Base-by-base conservation (phyloP, 2,888 invertebrate genomes). In the Amphipoea oculea region DNA sequence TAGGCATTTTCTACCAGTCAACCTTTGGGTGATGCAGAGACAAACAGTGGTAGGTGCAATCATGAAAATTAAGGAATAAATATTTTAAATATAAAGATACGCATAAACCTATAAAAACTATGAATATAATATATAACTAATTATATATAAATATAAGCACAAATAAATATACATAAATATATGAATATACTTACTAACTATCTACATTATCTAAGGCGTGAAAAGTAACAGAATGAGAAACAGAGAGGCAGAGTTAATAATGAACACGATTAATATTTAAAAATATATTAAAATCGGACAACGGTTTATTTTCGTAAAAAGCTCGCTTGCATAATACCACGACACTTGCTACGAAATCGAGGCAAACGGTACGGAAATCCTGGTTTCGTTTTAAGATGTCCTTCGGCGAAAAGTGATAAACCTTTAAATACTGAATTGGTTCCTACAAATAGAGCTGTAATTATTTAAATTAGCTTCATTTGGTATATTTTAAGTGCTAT, bases 351-450 rank as follows among this genome's bases (percentile, higher is more conserved):
- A 65, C n/a, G 48, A 42, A 9, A 57, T 51, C 20, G 29, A 9
- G 9, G 17, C 9, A 54, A 54, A 66, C 54, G 17, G 29, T 45
- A 84, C 63, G 75, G 60, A 80, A 80, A 84, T 85, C 72, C 72
- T 74, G 65, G 51, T 80, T 68, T 51, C 17, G 23, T 57, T 63
- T 57, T 36, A 57, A 79, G 54, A 84, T 70, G 65, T 62, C 79
- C 45, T 73, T 84, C 62, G 45, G 9, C 12, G 65, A 66, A 78
- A 71, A 70, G n/a, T 14, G 14, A 63, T 68, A 72, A 45, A 73
- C 29, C 2, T 66, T 17, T 23, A 65, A 40, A 60, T 65, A 65
- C 23, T 2, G 5, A 67, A 77, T 70, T 48, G 2, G 40, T 57
- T 76, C 69, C 36, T 69, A 23, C 0, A 23, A 70, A 40, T 54